phyloP scores from a whole-genome alignment of 2,797 vertebrate genomes.

The Atherinosoma microstoma region DNA sequence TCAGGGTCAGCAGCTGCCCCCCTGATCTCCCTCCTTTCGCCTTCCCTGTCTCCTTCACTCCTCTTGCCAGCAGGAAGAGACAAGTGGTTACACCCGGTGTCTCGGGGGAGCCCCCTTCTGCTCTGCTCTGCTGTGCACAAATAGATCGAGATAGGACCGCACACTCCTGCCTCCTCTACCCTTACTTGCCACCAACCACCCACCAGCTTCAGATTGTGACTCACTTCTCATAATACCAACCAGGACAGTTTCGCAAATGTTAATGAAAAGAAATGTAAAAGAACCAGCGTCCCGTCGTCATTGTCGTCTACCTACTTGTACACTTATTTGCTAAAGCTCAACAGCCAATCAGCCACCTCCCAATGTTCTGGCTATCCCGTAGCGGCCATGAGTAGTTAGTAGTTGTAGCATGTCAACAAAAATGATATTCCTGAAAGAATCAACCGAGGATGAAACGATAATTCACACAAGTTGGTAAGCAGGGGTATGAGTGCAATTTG shows the following conservation, averaged over 20 bases:
- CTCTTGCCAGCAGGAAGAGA: conserved; percentile 36
- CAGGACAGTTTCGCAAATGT: conserved; percentile 27
- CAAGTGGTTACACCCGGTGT: conserved; percentile 50
- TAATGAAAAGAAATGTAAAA: conserved; percentile 27
- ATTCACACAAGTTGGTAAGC: conserved; percentile 31
- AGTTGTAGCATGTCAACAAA: background rate
- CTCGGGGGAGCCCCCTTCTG: conserved; percentile 28
- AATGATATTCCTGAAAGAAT: background rate
- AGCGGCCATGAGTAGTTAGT: background rate
- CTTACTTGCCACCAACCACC: conserved; percentile 36
- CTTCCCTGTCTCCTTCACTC: conserved; percentile 26
- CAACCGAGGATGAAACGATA: conserved; percentile 20
- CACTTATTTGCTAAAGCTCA: too few relatives aligned
- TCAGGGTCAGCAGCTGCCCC: conserved; percentile 54
- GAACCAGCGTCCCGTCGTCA: background rate
- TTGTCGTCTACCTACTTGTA: background rate
- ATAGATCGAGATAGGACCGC: conserved; percentile 47
- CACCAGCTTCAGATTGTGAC: conserved; percentile 53
- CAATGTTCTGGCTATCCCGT: too few relatives aligned
- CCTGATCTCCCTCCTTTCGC: conserved; percentile 3
- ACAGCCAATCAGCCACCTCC: too few relatives aligned
- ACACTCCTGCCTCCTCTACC: conserved; percentile 36
- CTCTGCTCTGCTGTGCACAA: conserved; percentile 4
- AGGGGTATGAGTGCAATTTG: conserved; percentile 33
- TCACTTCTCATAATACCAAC: conserved; percentile 39